Evolutionary conservation across 2,888 invertebrate species (phyloP), one percentile per base, ranked within the genome.

Genomic region (Cacoxenus indagator): DNA sequence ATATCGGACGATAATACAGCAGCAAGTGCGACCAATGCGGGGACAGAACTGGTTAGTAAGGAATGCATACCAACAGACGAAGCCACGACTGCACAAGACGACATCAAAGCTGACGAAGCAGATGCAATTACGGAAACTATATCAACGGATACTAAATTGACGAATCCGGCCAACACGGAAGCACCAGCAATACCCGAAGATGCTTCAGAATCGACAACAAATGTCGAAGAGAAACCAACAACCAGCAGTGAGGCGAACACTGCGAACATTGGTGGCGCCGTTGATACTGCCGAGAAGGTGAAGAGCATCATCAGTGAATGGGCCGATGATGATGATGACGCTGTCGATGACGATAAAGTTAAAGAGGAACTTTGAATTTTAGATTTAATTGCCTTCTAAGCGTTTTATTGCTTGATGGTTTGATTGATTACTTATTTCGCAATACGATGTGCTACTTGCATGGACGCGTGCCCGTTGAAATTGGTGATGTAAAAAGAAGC

Each of bases 261-360:
- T 51, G 26, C 17, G 54, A 27, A 69, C n/a, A n/a, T 17, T 22
- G 59, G 59, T 4, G 51, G 64, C 24, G 14, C 19, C 0, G n/a
- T n/a, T 71, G 69, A 51, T 65, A 27, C 72, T 22, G 69, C 76
- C 27, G 87, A 86, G 22, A 84, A 84, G 64, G 78, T 87, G 1
- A 87, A 86, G 71, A 88, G 84, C 73, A 76, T 88, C 67, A 87
- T 88, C 54, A 87, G 84, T 69, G 88, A 88, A 71, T 88, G 88
- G 88, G 87, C 87, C 64, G 88, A 87, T 55, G 87, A 86, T 26
- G 86, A 87, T 37, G 87, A 87, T 27, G 82, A 81, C 9, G 86
- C 85, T 55, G 81, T 84, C 37, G 59, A 59, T 22, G 61, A 61
- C 37, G 61, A 61, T 43, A 61, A 61, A 61, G 61, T 61, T 19